phyloP scores from a whole-genome alignment of 1,140 invertebrate species.

The Sycobia sp. region DNA sequence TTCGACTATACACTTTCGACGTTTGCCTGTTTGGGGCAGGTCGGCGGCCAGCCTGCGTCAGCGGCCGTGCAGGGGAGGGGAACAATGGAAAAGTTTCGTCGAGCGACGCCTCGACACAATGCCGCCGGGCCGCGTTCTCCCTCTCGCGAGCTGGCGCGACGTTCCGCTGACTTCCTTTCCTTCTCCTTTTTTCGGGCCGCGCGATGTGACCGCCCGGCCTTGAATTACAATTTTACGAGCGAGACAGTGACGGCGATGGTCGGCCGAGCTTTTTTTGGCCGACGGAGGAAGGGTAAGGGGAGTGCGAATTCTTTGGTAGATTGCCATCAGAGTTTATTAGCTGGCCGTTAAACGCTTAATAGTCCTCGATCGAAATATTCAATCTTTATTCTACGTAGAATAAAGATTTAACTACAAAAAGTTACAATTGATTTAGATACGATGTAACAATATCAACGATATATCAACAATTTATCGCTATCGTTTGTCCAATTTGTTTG shows the following conservation, averaged over 20 bases:
- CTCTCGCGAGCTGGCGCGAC: too few species aligned
- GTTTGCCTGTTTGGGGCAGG: conserved; percentile 58
- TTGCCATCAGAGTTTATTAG: too few species aligned
- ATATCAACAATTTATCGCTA: too few species aligned
- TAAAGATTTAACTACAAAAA: not conserved
- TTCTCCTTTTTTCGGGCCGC: not conserved
- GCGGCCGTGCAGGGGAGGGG: not conserved
- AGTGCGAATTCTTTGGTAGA: too few species aligned
- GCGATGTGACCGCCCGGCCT: conserved; percentile 5
- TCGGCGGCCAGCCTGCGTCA: conserved; percentile 44
- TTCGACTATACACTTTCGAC: too few species aligned
- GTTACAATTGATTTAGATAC: not conserved
- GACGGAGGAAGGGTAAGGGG: too few species aligned
- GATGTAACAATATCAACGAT: too few species aligned
- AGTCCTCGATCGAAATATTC: not conserved
- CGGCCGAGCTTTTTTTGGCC: too few species aligned
- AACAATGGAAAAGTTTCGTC: conserved; percentile 24
- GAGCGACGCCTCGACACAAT: conserved; percentile 38
- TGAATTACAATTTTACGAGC: conserved; percentile 33
- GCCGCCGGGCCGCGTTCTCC: conserved; percentile 39
- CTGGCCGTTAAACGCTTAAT: not conserved
- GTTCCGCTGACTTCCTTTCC: not conserved
- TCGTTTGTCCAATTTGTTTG: too few species aligned
- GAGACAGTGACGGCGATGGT: conserved; percentile 10
- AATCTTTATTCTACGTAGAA: not conserved